Base-by-base conservation (phyloP, 2,888 invertebrate genomes). In the Caenorhabditis uteleia region DNA sequence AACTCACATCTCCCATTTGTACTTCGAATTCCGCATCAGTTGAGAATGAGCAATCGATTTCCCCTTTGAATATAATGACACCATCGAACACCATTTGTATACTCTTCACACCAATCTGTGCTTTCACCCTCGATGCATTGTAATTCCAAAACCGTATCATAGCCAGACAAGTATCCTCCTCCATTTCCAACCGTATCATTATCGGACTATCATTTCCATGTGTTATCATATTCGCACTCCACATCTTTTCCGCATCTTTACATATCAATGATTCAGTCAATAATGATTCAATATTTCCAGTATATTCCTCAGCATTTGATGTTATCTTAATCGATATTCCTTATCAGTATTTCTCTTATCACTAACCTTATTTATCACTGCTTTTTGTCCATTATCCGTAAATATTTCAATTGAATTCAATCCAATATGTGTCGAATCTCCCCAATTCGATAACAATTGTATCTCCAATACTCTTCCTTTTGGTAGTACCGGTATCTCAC, bases 41-140 rank as follows among this genome's bases (percentile, higher is more conserved):
- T 2, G 91, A 91, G 79, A 89, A 89, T 6, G 91, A 90, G 75
- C 90, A 87, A 0, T 90, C 89, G 53, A 92, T 90, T 85, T 92
- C 91, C 1, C 92, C 92, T 75, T 88, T 88, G 84, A 92, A 92
- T 80, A 92, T 89, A 27, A 88, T 83, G 44, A 84, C 84, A 6
- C 46, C 62, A 40, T 73, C 73, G 16, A 73, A 46, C 36, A 14
- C 21, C 34, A 92, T 89, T 62, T 89, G 87, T 12, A 42, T 57
- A 39, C 75, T 79, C 79, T 74, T 78, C 50, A 82, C 68, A 43
- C 92, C 91, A 61, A 91, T 87, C 54, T 89, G 88, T 0, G 91
- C 90, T 84, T 91, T 90, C 75, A 91, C 91, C 61, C 91, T 87
- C 1, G 91, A 91, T 84, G 91, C 91, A 84, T 91, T 91, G 84